Percentiles rank a stretch among this genome's conserved stretches.
Conservation (phyloP, 2,113 vertebrate species). For the Sitta europaea region DNA sequence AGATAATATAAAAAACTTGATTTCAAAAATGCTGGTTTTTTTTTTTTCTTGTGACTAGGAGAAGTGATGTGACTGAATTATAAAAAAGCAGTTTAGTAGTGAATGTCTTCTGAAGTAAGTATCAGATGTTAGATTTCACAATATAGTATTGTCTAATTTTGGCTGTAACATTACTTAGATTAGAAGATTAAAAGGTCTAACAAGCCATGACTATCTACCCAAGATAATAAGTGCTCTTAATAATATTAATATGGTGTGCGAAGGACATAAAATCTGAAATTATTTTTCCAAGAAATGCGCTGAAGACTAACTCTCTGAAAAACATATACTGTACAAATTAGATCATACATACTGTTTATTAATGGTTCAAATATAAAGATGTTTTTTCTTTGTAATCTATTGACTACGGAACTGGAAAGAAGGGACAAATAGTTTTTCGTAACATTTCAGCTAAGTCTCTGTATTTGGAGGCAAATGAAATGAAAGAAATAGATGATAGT, state of each 20-base stretch:
- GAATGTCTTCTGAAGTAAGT: neutral
- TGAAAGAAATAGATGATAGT: neutral
- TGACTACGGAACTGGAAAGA: neutral
- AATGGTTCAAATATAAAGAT: neutral
- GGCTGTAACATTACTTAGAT: neutral
- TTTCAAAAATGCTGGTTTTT: neutral
- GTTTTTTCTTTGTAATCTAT: neutral
- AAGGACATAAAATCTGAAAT: neutral
- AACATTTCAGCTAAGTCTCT: neutral
- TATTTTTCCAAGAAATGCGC: neutral
- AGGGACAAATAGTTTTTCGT: neutral
- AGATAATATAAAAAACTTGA: neutral
- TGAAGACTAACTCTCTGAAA: neutral
- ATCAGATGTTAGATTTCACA: neutral
- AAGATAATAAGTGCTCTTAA: neutral
- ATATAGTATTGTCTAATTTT: neutral
- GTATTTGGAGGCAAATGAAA: neutral
- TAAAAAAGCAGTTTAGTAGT: neutral
- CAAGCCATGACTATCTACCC: neutral
- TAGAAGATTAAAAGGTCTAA: neutral
- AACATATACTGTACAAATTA: neutral
- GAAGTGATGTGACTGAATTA: neutral
- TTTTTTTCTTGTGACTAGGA: neutral
- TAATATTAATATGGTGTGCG: neutral
- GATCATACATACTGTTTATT: neutral